Conservation (phyloP, 1,140 invertebrate species). For the Contarinia nasturtii region DNA sequence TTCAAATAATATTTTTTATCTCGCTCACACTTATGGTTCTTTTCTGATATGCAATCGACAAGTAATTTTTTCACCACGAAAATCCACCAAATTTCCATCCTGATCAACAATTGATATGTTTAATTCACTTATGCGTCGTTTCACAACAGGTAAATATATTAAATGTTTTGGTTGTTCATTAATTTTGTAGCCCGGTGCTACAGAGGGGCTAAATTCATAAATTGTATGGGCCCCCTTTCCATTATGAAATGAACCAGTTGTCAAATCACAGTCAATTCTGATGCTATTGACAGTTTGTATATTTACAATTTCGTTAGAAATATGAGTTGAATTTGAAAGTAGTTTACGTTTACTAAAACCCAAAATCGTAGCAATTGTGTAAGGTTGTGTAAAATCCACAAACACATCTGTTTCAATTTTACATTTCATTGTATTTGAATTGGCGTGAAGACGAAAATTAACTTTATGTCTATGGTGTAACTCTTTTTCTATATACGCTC, state of each 20-base stretch:
- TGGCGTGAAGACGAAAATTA: not conserved
- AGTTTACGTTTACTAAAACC: conserved; percentile 7
- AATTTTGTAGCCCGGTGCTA: conserved; percentile 13
- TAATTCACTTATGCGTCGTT: conserved; percentile 8
- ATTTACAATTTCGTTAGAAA: conserved; percentile 7
- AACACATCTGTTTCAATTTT: not conserved
- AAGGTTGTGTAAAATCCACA: conserved; percentile 4
- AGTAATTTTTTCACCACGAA: conserved; percentile 10
- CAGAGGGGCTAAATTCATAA: conserved; percentile 14
- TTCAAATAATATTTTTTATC: not conserved
- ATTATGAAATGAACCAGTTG: conserved; percentile 13
- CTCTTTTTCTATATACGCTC: not conserved
- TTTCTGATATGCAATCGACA: conserved; percentile 8
- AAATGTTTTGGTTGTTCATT: conserved; percentile 12
- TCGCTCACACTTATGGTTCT: not conserved
- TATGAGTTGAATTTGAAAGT: conserved; percentile 3
- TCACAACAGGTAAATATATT: conserved; percentile 17
- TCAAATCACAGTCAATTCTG: conserved; percentile 10
- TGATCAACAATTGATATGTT: conserved; percentile 11
- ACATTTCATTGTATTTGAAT: not conserved
- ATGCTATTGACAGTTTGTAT: conserved; percentile 10
- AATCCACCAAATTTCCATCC: conserved; percentile 11
- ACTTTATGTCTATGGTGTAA: not conserved
- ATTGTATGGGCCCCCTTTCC: conserved; percentile 11
- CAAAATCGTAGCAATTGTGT: conserved; percentile 6